Evolutionary conservation across 2,888 invertebrate species (phyloP), one percentile per base, ranked within the genome.

Genomic region (Therioaphis trifolii): DNA sequence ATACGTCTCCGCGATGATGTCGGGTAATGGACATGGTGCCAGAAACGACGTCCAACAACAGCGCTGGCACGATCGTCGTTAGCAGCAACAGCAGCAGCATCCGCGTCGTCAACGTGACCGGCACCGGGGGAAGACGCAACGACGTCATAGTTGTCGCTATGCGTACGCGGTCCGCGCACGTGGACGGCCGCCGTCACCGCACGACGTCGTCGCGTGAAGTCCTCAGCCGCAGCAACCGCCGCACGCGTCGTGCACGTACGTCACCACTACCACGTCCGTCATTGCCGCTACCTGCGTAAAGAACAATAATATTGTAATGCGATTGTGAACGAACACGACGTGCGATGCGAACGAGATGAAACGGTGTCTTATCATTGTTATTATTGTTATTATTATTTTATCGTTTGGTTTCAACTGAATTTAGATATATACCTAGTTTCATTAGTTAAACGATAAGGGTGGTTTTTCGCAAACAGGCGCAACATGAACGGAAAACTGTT

Each of bases 1-100:
- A 92, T 75, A 91, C 88, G 88, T 93, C 92, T 18, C 92, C 92
- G 84, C 89, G 90, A 75, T 91, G 91, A 85, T 91, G 90, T 86
- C 93, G 89, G 12, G 91, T 92, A 74, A 92, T 89, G 85, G 91
- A 91, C 40, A 89, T 89, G 46, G 91, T 87, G 88, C 89, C 88
- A 89, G 89, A 89, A 88, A 90, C 90, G 1, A 87, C 85, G 61
- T 86, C 87, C 5, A 88, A 87, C 87, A 87, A 88, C 85, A 86
- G 84, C 29, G 15, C 21, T 18, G 21, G 11, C 72, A 61, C 27
- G 29, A 76, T 29, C 55, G 43, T 2, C 27, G 61, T 4, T 24
- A 69, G 5, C 68, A 52, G n/a, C 46, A 49, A 2, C 55, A 58
- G 1, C 52, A 63, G 4, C 35, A 58, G 7, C 68, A 18, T 5